phyloP scores from a whole-genome alignment of 2,797 vertebrate genomes.

The Amazona finschi region DNA sequence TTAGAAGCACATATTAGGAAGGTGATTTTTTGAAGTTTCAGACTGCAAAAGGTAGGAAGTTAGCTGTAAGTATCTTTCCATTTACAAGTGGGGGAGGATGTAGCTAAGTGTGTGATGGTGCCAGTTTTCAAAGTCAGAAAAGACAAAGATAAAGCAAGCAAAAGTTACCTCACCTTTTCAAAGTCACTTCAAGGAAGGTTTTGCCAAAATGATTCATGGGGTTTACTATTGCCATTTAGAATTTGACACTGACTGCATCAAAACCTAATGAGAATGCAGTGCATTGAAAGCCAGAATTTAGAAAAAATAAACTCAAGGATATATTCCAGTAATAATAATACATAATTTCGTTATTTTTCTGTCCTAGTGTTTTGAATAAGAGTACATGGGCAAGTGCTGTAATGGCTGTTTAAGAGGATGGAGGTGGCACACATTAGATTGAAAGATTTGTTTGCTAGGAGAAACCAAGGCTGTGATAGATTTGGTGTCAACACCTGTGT shows the following conservation, averaged over 20 bases:
- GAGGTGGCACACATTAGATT: background rate
- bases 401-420: background rate
- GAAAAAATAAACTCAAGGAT: background rate
- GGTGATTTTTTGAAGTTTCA: conserved; percentile 34
- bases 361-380: background rate
- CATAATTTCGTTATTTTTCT: background rate
- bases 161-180: background rate
- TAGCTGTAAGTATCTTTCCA: background rate
- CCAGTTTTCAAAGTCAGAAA: conserved; percentile 8
- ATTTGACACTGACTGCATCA: background rate
- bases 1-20: conserved; percentile 66
- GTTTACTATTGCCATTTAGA: background rate
- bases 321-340: background rate
- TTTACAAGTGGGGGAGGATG: background rate
- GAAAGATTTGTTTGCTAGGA: background rate
- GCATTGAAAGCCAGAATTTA: background rate
- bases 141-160: background rate
- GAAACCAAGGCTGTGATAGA: background rate
- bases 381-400: background rate
- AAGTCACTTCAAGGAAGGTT: conserved; percentile 1
- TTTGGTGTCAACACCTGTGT: background rate
- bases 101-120: background rate
- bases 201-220: conserved; percentile 16
- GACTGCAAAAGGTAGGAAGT: conserved; percentile 22
- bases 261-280: background rate